Evolutionary conservation across 2,888 invertebrate genomes (phyloP), one percentile per base, ranked within the genome.

Genomic region (Polydrusus tereticollis): DNA sequence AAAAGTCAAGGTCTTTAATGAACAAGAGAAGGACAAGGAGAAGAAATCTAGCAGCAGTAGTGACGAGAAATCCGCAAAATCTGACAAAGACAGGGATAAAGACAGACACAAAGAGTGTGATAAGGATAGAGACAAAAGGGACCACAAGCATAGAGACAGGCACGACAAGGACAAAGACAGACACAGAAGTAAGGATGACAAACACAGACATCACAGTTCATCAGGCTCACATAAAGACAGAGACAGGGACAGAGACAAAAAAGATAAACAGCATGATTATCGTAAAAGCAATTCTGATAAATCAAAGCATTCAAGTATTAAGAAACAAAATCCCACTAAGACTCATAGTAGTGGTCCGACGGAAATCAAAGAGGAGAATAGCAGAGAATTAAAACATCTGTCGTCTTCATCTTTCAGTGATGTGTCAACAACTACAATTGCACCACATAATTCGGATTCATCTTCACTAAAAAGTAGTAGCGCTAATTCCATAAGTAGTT

Each of bases 11-110:
- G 70, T 63, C 8, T 72, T 75, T 1, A 73, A 75, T 63, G 72
- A 78, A 65, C 74, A 75, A 55, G 72, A 78, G 52, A 78, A 78
- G 65, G 69, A 76, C 41, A 77, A 77, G 69, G 75, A 79, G 41
- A 80, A 80, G 72, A 80, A 78, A 55, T 80, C 80, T 5, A 78
- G 77, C 69, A 73, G 78, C 36, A 76, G 78, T 77, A 78, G 72
- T 73, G 79, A 80, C 60, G 79, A 80, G 69, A 70, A 66, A 50
- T 43, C 50, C n/a, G 14, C 33, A 36, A 73, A 64, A 58, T 50
- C 47, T 10, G 69, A 75, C 55, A 69, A 75, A 29, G 77, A 77
- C 21, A 72, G 76, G 26, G 72, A 75, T 43, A 62, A 76, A 36
- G 72, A 77, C 45, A 80, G 75, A 62, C 77, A 79, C 26, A 78